Evolutionary conservation across 1,140 invertebrate genomes (phyloP), one percentile per base, ranked within the genome.

Genomic region (Procambarus virginalis): DNA sequence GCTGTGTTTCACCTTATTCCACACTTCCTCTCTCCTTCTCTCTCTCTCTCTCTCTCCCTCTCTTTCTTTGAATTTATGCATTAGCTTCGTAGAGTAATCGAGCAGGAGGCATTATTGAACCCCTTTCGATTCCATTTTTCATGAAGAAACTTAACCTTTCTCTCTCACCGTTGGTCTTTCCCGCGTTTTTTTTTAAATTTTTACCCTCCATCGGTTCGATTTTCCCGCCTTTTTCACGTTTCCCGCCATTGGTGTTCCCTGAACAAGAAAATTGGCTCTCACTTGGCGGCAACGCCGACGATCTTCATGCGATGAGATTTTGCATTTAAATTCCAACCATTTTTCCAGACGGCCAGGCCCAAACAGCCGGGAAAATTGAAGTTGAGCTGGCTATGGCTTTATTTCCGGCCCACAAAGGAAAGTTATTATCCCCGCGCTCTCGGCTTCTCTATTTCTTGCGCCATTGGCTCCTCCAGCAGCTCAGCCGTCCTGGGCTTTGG

Each of bases 301-400:
- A 91, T 86, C 87, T 89, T 89, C 87, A 84, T 89, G 80, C 87
- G 87, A 91, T 91, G 84, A 86, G 90, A 91, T 91, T 91, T 91
- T 91, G 90, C 90, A 91, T 91, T 91, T 91, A 91, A 91, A 91
- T 91, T 91, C 84, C 84, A 75, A 76, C 90, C 90, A 91, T 91
- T 91, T 91, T 91, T 91, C 83, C 90, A 86, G 90, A 86, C 90
- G 90, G 84, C 79, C 90, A 83, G 84, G 90, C 79, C 84, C 90
- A 91, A 91, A 91, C 90, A 91, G 84, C 90, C 84, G 75, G 79
- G 90, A 91, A 91, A 91, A 91, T 91, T 91, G 90, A 91, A 91
- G 90, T 86, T 86, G 84, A 86, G 90, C 90, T 82, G 90, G 84
- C 64, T 91, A 86, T 86, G 90, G 90, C 90, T 86, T 91, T 91